These are phyloP conservation scores for Pilophorus perplexus DNA, from an alignment of 2,888 invertebrate species.

Conservation along the genomic window DNA sequence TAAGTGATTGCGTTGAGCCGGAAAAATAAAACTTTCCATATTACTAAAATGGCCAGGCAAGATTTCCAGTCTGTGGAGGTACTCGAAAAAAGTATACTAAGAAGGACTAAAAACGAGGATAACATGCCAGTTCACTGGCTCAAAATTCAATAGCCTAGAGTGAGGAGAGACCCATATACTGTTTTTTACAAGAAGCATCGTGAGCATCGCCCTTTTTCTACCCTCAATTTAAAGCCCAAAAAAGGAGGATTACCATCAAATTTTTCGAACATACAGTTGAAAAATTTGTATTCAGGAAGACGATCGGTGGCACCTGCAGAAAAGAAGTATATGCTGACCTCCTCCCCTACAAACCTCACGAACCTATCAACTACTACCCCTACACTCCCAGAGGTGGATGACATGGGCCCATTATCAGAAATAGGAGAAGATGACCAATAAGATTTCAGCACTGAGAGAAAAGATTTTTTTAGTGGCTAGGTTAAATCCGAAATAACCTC, in stretches of 20 bases:
- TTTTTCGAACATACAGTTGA: background rate
- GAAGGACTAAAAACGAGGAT: background rate
- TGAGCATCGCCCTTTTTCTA: background rate
- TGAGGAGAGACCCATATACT: slow-evolving; percentile 9
- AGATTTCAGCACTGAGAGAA: too few relatives aligned
- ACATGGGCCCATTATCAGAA: background rate
- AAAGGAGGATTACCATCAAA: background rate
- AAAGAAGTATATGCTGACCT: background rate
- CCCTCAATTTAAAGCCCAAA: too few relatives aligned
- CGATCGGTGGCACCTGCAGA: too few relatives aligned
- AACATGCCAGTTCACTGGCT: slow-evolving; percentile 1
- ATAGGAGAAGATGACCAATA: too few relatives aligned
- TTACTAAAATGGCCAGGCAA: too few relatives aligned
- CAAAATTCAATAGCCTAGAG: slow-evolving; percentile 7
- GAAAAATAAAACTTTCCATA: too few relatives aligned
- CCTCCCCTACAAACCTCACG: background rate
- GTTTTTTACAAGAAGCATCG: background rate
- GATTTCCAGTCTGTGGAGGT: background rate
- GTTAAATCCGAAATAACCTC: too few relatives aligned
- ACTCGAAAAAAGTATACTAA: background rate
- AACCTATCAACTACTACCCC: too few relatives aligned
- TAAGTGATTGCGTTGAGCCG: too few relatives aligned
- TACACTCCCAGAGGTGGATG: too few relatives aligned
- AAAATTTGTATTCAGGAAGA: background rate
- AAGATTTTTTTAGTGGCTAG: too few relatives aligned